Evolutionary conservation across 30 jellyfish, hydroid and myxozoan genomes (phyloP).

Genomic region (Mastigias papua): DNA sequence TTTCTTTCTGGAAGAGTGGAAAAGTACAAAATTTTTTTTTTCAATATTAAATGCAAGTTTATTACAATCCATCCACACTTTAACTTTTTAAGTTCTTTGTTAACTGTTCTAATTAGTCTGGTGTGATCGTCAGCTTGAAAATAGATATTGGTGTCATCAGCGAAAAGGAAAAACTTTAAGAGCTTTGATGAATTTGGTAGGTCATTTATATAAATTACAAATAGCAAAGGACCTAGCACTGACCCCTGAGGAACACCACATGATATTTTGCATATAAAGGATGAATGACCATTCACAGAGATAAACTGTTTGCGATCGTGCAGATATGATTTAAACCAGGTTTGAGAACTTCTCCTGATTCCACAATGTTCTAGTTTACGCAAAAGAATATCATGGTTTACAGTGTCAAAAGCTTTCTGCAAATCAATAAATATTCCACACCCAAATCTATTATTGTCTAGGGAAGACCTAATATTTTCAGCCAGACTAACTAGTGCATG

Average conservation of each 20-base stretch:
- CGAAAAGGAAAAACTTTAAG: conserved; percentile 18
- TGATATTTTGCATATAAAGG: conserved; percentile 33
- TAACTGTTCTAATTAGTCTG: no score
- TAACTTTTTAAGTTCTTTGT: no score
- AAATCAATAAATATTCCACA: conserved; percentile 52
- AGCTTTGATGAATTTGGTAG: conserved; percentile 26
- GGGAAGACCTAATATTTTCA: conserved; percentile 50
- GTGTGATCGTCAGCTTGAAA: no score
- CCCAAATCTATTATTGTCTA: conserved; percentile 54
- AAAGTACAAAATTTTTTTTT: no score
- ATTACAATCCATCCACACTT: no score
- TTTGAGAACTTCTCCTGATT: conserved; percentile 18
- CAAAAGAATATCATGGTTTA: conserved; percentile 7
- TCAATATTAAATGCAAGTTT: no score
- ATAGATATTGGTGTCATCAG: conserved; percentile 56
- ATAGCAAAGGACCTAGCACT: conserved; percentile 22
- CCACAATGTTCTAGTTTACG: conserved; percentile 30
- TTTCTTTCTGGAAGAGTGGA: no score
- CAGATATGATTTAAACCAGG: conserved; percentile 39
- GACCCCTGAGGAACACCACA: conserved; percentile 67
- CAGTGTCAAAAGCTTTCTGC: conserved; percentile 6
- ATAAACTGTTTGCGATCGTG: conserved; percentile 50
- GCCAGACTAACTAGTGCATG: conserved; percentile 51
- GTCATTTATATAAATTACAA: conserved; percentile 22
- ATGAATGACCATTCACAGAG: conserved; percentile 53